Evolutionary conservation across 2,113 vertebrate species (phyloP), one percentile per base, ranked within the genome.

Genomic region (Aegithalos caudatus): DNA sequence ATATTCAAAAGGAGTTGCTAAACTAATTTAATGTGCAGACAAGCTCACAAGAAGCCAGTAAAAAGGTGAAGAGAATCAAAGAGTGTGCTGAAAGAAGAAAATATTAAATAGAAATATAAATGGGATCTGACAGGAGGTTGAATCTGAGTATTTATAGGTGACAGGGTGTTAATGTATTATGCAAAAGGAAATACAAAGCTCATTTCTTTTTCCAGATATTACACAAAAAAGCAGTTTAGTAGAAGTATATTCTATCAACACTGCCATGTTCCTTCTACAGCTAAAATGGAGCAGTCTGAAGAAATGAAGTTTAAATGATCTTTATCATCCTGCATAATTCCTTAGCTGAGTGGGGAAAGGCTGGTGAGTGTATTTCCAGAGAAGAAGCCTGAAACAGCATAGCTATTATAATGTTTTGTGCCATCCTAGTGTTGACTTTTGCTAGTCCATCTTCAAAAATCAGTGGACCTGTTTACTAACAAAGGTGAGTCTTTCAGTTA

Each of bases 111-210:
- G 45, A 70, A 86, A 78, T 74, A 72, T 54, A 81, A 96, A 95
- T 82, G 29, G 16, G 92, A 92, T 94, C 48, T 81, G 86, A 89
- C 84, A 86, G 70, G 40, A 88, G 65, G 65, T 33, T 92, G 86
- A 92, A 20, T 51, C 23, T 88, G 64, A 67, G 37, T 89, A 83
- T 95, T 93, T 93, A 86, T 58, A 86, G 72, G 65, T 81, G 91
- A 79, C 57, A 88, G 67, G 8, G 25, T 91, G 69, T 85, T 92
- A 94, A 91, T 47, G 53, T 62, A 64, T 81, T 91, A 74, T 71
- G 60, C 37, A 91, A 86, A 95, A 86, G 25, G 54, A 95, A 89
- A 72, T 38, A 86, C 5, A 73, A 84, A 90, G 33, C 56, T 89
- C 18, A 5, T 40, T 88, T 86, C 33, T 91, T 92, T 93, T 84